Evolutionary conservation across 2,888 invertebrate genomes (phyloP), one percentile per base, ranked within the genome.

Genomic region (Cryptocheilus praepositus): DNA sequence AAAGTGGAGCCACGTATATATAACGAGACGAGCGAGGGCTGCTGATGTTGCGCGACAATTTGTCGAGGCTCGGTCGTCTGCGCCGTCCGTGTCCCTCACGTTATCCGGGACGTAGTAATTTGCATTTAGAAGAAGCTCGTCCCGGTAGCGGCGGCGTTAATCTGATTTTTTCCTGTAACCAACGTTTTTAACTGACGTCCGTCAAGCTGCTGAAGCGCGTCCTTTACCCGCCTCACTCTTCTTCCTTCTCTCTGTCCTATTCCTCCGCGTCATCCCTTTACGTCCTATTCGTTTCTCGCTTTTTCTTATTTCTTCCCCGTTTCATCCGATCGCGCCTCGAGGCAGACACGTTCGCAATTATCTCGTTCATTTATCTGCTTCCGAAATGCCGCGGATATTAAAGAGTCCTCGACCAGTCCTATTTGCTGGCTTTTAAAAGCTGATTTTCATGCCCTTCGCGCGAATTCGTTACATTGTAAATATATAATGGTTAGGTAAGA

Each of bases 41-140:
- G 67, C 65, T 58, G 70, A 74, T 71, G 66, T 64, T 52, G 67
- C 65, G 62, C 73, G 81, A 71, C 73, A 80, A 77, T 70, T 77
- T 76, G 73, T 75, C 73, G 66, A 57, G 65, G 51, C 16, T 60
- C 43, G 19, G 64, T 61, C 67, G 62, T 62, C 51, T 54, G 19
- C 51, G 22, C 61, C 62, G 60, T 54, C 25, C 58, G 56, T 49
- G 55, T 22, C 21, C 44, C 58, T 51, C 59, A 56, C 61, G 61
- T 67, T 61, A 57, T 64, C 64, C 54, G 67, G 64, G 56, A n/a
- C 25, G 67, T 70, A 72, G 74, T 74, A 71, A 81, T 81, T 81
- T 81, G 76, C 81, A 81, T 81, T 81, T 73, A 78, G 78, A 81
- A 79, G 73, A 73, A 74, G 68, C 53, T 43, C 19, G 45, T 46